Evolutionary conservation across 1,140 invertebrate genomes (phyloP), one percentile per base, ranked within the genome.

Genomic region (Macrotrachela quadricornifera): DNA sequence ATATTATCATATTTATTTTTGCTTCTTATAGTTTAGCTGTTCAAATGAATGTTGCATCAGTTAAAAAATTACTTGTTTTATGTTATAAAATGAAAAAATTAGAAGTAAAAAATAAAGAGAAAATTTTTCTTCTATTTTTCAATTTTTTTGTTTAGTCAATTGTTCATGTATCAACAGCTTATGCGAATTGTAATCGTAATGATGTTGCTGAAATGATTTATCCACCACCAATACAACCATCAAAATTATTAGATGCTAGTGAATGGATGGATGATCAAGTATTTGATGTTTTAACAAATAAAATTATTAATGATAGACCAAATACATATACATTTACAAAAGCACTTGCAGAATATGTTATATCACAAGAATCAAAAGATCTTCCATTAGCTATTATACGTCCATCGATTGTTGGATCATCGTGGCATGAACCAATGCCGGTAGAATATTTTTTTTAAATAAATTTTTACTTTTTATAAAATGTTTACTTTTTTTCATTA

Each of bases 281-380:
- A 1, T 64, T 92, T 9, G 76, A 80, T 49, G 70, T 75, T 14
- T 68, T 82, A 45, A 84, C 82, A 17, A 74, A 79, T 11, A 79
- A 78, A 57, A 77, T 78, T 49, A 68, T 85, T 9, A 76, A 73
- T 44, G 74, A 74, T 4, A 71, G 81, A 50, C 83, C 83, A 6
- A 88, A 88, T 59, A 84, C 83, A 0, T 87, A 88, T 54, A 83
- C 80, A 0, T 85, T 83, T 60, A 80, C 81, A 0, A 88, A 87
- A 67, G 77, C 79, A 40, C 62, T 88, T 56, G 80, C 81, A 0
- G 84, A 88, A 61, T 42, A 42, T 42, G 14, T 49, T 56, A 74
- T 84, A n/a, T 68, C 83, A 0, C 73, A 74, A 18, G 79, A 83
- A 58, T 76, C 81, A 57, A 74, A 72, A 58, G 78, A 78, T 46